Evolutionary conservation across 2,113 vertebrate species (phyloP).

Genomic region (Charina bottae): DNA sequence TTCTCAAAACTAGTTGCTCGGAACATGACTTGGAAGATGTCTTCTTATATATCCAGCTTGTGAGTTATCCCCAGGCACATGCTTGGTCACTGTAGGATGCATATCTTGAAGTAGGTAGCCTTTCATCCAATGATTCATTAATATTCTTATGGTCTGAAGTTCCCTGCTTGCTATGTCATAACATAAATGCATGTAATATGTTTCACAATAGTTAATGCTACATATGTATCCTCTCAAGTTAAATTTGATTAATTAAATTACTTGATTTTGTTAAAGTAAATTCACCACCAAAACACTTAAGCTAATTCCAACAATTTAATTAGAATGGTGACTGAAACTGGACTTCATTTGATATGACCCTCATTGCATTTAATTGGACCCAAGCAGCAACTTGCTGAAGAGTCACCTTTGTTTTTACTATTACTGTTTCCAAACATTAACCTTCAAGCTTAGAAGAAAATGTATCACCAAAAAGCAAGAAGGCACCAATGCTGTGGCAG

Average conservation of each 20-base stretch:
- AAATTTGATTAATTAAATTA: background rate
- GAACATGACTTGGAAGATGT: background rate
- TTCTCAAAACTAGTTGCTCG: background rate
- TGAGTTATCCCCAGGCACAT: background rate
- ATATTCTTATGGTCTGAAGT: background rate
- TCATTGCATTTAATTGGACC: background rate
- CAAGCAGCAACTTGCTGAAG: background rate
- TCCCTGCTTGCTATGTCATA: background rate
- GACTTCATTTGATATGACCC: background rate
- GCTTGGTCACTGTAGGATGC: background rate
- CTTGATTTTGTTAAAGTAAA: background rate
- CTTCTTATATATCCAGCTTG: background rate
- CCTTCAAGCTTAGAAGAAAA: background rate
- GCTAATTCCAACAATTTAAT: background rate
- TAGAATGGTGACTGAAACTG: background rate
- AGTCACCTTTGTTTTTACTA: background rate
- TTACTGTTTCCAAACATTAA: background rate
- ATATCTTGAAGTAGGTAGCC: background rate
- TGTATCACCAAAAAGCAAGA: conserved; percentile 18
- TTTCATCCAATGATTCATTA: background rate
- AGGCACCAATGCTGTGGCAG: background rate
- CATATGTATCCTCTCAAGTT: background rate
- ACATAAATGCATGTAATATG: background rate
- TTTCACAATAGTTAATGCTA: background rate
- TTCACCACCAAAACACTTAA: background rate